phyloP scores from a whole-genome alignment of 2,888 invertebrate genomes.

The Lissocephala sabroskyi region DNA sequence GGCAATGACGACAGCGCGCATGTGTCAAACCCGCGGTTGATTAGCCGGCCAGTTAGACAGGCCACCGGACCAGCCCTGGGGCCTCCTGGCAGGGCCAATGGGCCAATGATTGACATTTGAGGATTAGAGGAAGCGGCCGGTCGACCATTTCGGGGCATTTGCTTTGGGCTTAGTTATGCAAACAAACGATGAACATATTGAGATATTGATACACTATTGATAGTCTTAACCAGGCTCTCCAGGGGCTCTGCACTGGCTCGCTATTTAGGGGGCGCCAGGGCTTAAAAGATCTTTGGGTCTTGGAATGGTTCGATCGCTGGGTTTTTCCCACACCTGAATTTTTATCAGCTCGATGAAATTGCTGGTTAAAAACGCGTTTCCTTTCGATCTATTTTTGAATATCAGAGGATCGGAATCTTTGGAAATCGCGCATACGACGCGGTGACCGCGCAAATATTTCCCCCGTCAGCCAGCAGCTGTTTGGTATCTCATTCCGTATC shows the following conservation, averaged over 20 bases:
- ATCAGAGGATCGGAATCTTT: too few species aligned
- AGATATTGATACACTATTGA: conserved; percentile 4
- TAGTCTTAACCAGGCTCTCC: too few species aligned
- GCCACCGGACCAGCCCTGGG: too few species aligned
- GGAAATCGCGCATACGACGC: conserved; percentile 30
- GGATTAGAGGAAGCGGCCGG: conserved; percentile 43
- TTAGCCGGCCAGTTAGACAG: conserved; percentile 25
- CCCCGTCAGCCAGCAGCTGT: neutral
- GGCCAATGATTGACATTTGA: conserved; percentile 48
- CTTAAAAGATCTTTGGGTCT: too few species aligned
- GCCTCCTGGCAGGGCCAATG: too few species aligned
- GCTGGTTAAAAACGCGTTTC: too few species aligned
- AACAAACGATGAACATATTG: conserved; percentile 27
- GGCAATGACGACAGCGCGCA: conserved; percentile 26
- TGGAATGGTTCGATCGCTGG: too few species aligned
- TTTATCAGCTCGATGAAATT: too few species aligned
- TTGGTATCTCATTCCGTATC: neutral
- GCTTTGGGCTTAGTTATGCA: conserved; percentile 49
- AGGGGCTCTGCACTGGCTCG: too few species aligned
- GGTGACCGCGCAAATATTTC: conserved; percentile 21
- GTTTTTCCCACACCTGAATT: too few species aligned
- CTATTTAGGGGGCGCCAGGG: too few species aligned
- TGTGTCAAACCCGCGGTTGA: conserved; percentile 43
- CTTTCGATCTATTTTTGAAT: too few species aligned
- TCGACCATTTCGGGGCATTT: conserved; percentile 41